phyloP scores from a whole-genome alignment of 2,113 vertebrate genomes.

The Oncorhynchus keta region DNA sequence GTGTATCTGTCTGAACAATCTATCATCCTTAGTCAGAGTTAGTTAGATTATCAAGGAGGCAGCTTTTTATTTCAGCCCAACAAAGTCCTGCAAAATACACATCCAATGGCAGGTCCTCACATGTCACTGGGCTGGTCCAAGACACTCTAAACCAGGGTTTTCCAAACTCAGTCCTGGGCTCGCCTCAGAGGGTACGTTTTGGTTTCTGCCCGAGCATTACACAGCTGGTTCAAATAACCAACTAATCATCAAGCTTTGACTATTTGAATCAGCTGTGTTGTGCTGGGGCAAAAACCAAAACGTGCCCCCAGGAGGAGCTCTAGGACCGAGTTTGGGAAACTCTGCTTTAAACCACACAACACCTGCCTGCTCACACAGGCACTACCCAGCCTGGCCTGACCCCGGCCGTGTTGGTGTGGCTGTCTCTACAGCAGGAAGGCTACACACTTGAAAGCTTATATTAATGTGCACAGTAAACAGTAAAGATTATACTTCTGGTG shows the following conservation, averaged over 20 bases:
- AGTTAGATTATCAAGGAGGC: neutral
- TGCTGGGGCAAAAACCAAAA: neutral
- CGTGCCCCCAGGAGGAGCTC: too few relatives aligned
- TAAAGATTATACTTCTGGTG: too few relatives aligned
- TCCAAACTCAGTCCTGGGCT: too few relatives aligned
- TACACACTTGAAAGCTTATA: neutral
- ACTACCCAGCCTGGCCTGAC: neutral
- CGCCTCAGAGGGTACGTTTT: neutral
- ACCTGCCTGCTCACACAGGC: neutral
- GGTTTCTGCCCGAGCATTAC: too few relatives aligned
- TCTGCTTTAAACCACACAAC: neutral
- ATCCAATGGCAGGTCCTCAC: neutral
- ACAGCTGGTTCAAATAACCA: too few relatives aligned
- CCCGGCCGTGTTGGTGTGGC: neutral
- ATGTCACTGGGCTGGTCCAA: neutral
- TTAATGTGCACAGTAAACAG: too few relatives aligned
- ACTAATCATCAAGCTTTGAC: too few relatives aligned
- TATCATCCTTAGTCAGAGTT: neutral
- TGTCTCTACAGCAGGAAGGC: neutral
- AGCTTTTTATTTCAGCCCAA: neutral
- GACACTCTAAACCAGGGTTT: too few relatives aligned
- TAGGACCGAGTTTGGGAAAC: neutral
- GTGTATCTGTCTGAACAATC: neutral
- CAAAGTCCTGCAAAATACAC: neutral
- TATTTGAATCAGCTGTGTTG: too few relatives aligned